Conservation (phyloP, 1,140 invertebrate genomes). For the Ooceraea biroi region DNA sequence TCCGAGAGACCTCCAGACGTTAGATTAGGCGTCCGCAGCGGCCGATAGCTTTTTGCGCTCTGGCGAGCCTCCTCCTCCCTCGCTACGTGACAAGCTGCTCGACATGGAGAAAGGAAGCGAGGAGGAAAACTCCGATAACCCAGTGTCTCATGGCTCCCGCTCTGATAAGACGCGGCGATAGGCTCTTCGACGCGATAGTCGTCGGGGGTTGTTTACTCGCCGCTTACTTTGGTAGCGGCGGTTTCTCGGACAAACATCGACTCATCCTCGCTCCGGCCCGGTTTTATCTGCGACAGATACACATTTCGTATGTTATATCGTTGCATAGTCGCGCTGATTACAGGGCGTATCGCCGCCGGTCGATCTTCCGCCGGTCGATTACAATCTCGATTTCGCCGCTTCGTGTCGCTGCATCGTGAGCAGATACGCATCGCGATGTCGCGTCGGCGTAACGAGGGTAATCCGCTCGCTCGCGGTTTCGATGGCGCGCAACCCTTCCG, state of each 20-base stretch:
- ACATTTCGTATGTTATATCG: too few species aligned
- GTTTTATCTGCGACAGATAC: conserved; percentile 18
- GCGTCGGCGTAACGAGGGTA: background rate
- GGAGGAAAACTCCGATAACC: conserved; percentile 54
- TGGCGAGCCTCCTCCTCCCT: background rate
- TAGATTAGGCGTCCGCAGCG: background rate
- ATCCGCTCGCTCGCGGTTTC: conserved; percentile 15
- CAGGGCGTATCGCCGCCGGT: background rate
- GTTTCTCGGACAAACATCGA: conserved; percentile 37
- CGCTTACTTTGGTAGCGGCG: conserved; percentile 26
- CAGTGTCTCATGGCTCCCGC: conserved; percentile 29
- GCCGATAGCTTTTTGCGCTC: background rate
- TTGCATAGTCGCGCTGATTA: conserved; percentile 18
- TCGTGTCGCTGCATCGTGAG: too few species aligned
- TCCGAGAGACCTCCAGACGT: background rate
- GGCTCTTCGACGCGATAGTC: conserved; percentile 45
- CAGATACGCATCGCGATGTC: too few species aligned
- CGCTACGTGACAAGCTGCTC: background rate
- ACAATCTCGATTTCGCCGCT: too few species aligned
- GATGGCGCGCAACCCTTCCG: conserved; percentile 38
- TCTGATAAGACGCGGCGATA: conserved; percentile 62
- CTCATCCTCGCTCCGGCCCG: background rate
- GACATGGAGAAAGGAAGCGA: background rate
- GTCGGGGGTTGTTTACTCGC: conserved; percentile 52
- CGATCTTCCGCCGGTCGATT: too few species aligned